These are phyloP conservation scores for Tineola bisselliella DNA, from an alignment of 2,888 invertebrate species.

Conservation along the genomic window DNA sequence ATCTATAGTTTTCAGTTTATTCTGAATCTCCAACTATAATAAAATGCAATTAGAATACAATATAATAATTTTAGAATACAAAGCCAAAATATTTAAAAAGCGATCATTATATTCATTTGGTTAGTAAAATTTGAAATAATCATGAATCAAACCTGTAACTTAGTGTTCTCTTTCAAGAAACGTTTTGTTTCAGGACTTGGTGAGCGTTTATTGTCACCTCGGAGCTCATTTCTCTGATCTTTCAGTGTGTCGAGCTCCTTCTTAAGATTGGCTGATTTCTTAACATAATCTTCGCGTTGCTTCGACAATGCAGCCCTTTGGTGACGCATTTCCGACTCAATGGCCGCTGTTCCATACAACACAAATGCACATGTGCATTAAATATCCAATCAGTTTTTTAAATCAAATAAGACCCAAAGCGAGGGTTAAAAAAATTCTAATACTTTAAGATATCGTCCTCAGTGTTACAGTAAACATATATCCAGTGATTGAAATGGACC, in stretches of 20 bases:
- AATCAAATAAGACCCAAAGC: neutral
- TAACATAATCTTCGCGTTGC: slow-evolving; percentile 84
- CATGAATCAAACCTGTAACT: slow-evolving; percentile 75
- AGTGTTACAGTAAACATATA: no score
- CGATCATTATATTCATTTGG: neutral
- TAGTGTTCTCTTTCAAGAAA: slow-evolving; percentile 84
- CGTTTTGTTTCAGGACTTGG: slow-evolving; percentile 80
- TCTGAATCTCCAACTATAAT: slow-evolving; percentile 77
- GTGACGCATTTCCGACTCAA: slow-evolving; percentile 83
- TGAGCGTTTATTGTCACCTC: slow-evolving; percentile 73
- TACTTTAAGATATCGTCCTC: no score
- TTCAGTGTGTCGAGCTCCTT: slow-evolving; percentile 82
- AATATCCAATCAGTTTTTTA: neutral
- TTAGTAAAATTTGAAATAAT: no score
- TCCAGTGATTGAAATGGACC: no score
- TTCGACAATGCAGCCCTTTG: slow-evolving; percentile 82
- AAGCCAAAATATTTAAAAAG: neutral
- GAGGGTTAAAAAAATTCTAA: no score
- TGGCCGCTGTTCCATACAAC: slow-evolving; percentile 60
- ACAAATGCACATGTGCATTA: neutral
- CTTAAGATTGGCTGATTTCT: slow-evolving; percentile 76
- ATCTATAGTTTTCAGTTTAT: slow-evolving; percentile 82
- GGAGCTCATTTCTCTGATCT: slow-evolving; percentile 80
- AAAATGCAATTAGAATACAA: no score
- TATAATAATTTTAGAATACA: no score